Conservation (phyloP, 1,140 invertebrate species). For the Calycopis cecrops region DNA sequence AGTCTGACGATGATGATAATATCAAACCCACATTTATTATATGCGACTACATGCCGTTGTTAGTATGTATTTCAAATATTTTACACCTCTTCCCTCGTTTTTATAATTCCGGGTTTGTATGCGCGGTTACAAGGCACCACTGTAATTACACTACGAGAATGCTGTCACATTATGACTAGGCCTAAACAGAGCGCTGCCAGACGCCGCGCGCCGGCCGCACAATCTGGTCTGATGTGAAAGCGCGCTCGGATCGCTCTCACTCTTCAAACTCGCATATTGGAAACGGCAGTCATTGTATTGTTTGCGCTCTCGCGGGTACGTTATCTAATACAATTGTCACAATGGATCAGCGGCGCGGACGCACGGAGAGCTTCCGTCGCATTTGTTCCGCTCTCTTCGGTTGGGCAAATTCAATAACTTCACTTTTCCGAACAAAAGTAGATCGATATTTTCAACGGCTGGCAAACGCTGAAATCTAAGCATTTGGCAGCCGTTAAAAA, state of each 20-base stretch:
- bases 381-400: slow-evolving; percentile 69
- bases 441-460: slow-evolving; percentile 27
- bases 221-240: neutral
- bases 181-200: too few relatives aligned
- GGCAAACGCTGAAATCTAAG: neutral
- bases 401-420: slow-evolving; percentile 54
- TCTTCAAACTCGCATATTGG: slow-evolving; percentile 43
- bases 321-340: slow-evolving; percentile 61
- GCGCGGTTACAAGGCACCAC: too few relatives aligned
- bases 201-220: too few relatives aligned
- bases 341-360: slow-evolving; percentile 38
- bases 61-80: too few relatives aligned
- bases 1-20: too few relatives aligned
- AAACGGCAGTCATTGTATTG: slow-evolving; percentile 50
- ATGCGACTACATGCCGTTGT: too few relatives aligned
- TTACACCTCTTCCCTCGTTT: too few relatives aligned
- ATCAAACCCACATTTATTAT: too few relatives aligned
- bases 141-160: too few relatives aligned
- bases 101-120: too few relatives aligned
- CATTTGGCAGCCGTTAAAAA: too few relatives aligned
- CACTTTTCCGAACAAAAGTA: slow-evolving; percentile 52
- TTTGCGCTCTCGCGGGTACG: slow-evolving; percentile 43
- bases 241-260: slow-evolving; percentile 44
- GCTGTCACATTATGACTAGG: neutral
- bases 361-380: slow-evolving; percentile 50